phyloP scores from a whole-genome alignment of 2,888 invertebrate species.

The Aphidius colemani region DNA sequence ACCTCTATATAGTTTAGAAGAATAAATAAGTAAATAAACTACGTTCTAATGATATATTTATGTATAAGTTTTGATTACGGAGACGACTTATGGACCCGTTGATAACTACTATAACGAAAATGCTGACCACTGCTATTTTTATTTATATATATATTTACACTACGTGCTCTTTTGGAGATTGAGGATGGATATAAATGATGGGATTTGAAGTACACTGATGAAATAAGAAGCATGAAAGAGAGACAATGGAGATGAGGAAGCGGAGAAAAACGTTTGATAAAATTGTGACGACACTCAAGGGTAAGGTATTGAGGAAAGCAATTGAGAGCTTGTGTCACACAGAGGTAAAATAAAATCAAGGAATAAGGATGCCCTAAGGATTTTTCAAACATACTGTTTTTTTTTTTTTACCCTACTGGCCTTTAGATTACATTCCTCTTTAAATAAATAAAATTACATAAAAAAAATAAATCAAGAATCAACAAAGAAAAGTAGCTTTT shows the following conservation, averaged over 20 bases:
- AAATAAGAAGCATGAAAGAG: constrained; percentile 9
- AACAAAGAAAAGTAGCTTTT: neutral
- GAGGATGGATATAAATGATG: constrained; percentile 9
- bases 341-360: constrained; percentile 19
- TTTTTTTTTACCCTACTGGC: too few species aligned
- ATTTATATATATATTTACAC: constrained; percentile 15
- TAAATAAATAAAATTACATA: constrained; percentile 20
- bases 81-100: neutral
- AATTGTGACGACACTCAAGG: constrained; percentile 11
- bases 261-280: neutral
- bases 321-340: constrained; percentile 14
- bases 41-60: neutral
- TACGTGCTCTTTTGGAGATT: constrained; percentile 30
- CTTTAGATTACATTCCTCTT: neutral
- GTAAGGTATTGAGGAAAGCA: constrained; percentile 9
- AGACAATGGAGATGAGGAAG: constrained; percentile 15
- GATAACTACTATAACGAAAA: constrained; percentile 9
- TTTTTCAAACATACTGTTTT: neutral
- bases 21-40: neutral
- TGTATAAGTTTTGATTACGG: neutral
- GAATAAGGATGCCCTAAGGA: constrained; percentile 2
- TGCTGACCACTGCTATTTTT: constrained; percentile 30
- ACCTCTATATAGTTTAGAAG: constrained; percentile 17
- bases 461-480: constrained; percentile 25
- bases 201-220: neutral